Base-by-base conservation (phyloP, 1,140 invertebrate species). In the Nomia melanderi region DNA sequence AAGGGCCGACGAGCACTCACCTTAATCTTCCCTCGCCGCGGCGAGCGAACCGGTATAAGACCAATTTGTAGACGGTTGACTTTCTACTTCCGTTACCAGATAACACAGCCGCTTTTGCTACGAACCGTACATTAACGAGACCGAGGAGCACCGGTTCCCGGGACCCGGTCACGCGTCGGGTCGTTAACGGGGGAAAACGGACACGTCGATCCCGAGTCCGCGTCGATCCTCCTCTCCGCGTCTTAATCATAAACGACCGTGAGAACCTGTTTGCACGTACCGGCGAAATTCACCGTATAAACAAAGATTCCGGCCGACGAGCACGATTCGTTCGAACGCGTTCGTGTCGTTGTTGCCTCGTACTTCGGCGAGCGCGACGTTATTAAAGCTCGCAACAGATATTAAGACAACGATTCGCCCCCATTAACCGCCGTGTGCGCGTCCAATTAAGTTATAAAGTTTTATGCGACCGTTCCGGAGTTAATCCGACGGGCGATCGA, bases 51-150 rank as follows among this genome's bases (percentile, higher is more conserved):
- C 33, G 36, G 41, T 29, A n/a, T n/a, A 31, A 50, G 56, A 50
- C 62, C 78, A 79, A 81, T 81, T 81, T 80, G 73, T 62, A 63
- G 63, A 73, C 54, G 63, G 47, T 69, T 70, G 29, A 60, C 25
- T 31, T 76, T 60, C 65, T 64, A 60, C n/a, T 71, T 71, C 69
- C 65, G 47, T 54, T 56, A 31, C 14, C 23, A 25, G 69, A 60
- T 71, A 71, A 33, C 27, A 29, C 2, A 54, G 14, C 54, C 2
- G 27, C 27, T 56, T 71, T 47, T 59, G 47, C 54, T 20, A 25
- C 12, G 9, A 39, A n/a, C 33, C 59, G 59, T 71, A 29, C 54
- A 33, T 44, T 69, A 47, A 50, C 44, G 56, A 17, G 23, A 33
- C 44, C 39, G 27, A 59, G 7, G 17, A 23, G 12, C 17, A 36